These are phyloP conservation scores for Helarctos malayanus DNA, from an alignment of 2,797 vertebrate genomes.

Conservation along the genomic window DNA sequence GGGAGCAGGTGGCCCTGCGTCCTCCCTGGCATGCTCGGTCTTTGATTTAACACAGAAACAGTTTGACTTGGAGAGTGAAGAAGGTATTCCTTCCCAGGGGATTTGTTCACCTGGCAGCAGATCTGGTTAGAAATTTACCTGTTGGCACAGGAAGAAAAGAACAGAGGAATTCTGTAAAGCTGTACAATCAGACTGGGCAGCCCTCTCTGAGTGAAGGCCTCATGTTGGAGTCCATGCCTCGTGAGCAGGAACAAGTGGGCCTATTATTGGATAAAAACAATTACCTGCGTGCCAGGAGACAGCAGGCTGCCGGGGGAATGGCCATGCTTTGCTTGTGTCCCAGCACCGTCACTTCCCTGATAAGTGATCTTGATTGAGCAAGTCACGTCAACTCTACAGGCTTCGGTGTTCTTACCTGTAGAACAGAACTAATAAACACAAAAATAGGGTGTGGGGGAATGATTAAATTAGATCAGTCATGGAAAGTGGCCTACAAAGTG, in stretches of 20 bases:
- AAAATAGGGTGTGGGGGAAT: neutral
- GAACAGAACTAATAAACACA: conserved; percentile 36
- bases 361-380: conserved; percentile 9
- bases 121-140: conserved; percentile 62
- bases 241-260: neutral
- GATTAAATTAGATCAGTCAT: neutral
- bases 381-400: neutral
- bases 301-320: neutral
- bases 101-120: conserved; percentile 53
- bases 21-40: neutral
- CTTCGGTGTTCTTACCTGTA: conserved; percentile 13
- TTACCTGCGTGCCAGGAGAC: neutral
- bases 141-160: conserved; percentile 69
- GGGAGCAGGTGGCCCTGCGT: neutral
- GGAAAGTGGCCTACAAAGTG: neutral
- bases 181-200: neutral
- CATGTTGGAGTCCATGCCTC: neutral
- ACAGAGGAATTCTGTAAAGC: conserved; percentile 44
- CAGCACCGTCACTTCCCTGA: neutral
- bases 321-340: neutral
- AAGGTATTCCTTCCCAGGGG: conserved; percentile 55
- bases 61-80: conserved; percentile 48
- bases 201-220: neutral
- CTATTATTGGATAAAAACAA: conserved; percentile 35
- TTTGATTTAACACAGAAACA: neutral